Evolutionary conservation across 1,140 invertebrate species (phyloP), one percentile per base, ranked within the genome.

Genomic region (Oryzaephilus surinamensis): DNA sequence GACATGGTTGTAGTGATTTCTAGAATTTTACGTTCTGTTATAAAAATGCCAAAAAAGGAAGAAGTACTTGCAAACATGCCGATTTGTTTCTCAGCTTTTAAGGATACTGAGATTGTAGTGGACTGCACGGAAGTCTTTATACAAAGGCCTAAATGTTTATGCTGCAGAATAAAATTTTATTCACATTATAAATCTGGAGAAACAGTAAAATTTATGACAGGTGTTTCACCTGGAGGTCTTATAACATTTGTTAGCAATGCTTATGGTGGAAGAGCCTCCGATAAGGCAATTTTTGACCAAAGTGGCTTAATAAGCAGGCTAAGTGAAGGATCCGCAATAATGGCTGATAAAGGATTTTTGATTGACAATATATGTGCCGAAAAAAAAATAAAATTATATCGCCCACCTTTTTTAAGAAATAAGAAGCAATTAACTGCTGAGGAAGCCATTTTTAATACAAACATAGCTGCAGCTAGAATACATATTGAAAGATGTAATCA

Each of bases 161-260:
- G n/a, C n/a, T n/a, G n/a, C 2, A 41, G 36, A 30, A 34, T 38
- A 16, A 18, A 24, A 19, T 21, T 2, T 7, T 34, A 39, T 34
- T 38, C 42, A 20, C 8, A 33, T 17, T 39, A 39, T 29, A 39
- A 44, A 29, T 8, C 14, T 19, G 30, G 6, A 13, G 6, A 32
- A 6, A 61, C 54, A 28, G 33, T 45, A 19, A 63, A 59, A 46
- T 37, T 51, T 24, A 41, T 61, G 38, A 51, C 52, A 24, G 49
- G 41, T 6, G 41, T 59, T 27, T 45, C 46, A 21, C 55, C 60
- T 28, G 50, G 37, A n/a, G 57, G 52, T 16, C 13, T 38, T 11
- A 48, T 61, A 15, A 41, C 40, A 11, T 61, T 37, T 46, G 14
- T 57, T 11, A 52, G 40, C 10, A 34, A 51, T 11, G 27, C 45